Evolutionary conservation across 2,113 vertebrate species (phyloP), one percentile per base, ranked within the genome.

Genomic region (Lagopus muta): DNA sequence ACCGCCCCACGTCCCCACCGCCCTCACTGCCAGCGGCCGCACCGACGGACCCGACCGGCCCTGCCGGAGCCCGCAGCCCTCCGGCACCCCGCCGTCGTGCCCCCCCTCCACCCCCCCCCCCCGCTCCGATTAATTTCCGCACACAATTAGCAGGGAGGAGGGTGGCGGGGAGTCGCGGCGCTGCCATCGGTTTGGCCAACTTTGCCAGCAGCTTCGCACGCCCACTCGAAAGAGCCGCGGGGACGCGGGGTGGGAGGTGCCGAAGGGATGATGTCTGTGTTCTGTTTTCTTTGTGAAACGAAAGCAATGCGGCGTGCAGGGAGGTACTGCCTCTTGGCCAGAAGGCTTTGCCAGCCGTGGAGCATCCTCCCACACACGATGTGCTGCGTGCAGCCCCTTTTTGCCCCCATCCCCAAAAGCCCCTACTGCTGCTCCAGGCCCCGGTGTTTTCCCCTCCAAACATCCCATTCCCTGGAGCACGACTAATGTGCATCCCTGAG

Each of bases 1-100:
- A 47, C 50, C 57, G 3, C 77, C 73, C 42, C 5, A 1, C 43
- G 38, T 34, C 45, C 90, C 70, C 2, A 19, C 71, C 74, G 86
- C 62, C 91, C 52, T 91, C 18, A 82, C 91, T 1, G 0, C 10
- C 1, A 93, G 78, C 6, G 0, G 78, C 17, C 92, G 22, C 48
- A 52, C 48, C 77, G 75, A 92, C 94, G 69, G 92, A 84, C 77
- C 7, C 22, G 47, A 92, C 95, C 82, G 89, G 95, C 87, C 91
- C 1, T 27, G 66, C 91, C 0, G 0, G 89, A 87, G 87, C 54
- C 38, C 71, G 58, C 79, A 0, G 91, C 66, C 89, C 88, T 87
- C 28, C 87, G 69, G 74, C 13, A 58, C 77, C 87, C 87, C 61
- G 47, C 71, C 72, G 30, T 0, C 1, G 6, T 38, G 30, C 71